Base-by-base conservation (phyloP, 1,140 invertebrate genomes). In the Drosophila murphyi region DNA sequence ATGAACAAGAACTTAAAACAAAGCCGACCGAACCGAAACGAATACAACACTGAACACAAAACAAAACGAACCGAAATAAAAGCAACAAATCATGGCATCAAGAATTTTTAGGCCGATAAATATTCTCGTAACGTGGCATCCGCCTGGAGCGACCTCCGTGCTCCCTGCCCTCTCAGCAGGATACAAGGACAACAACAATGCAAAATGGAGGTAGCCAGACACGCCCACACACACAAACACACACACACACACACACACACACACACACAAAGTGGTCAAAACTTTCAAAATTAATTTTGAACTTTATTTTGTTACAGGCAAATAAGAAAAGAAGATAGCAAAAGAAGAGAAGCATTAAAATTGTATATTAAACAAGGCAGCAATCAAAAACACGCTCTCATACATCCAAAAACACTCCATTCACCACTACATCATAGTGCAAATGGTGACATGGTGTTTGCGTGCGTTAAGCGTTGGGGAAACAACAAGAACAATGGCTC, bases 271-370 rank as follows among this genome's bases (percentile, higher is more conserved):
- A 83, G 72, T 78, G 76, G 80, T 88, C 73, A 72, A 51, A 87
- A 88, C 83, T 88, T 87, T 82, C 72, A 88, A 87, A 87, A 87
- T 88, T 88, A 88, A 88, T 88, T 87, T 88, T 70, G 60, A 87
- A 88, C 83, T 87, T 87, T 77, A 70, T 55, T 80, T 79, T 82
- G 76, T 64, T 71, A 62, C 45, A 73, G 35, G 48, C 47, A 51
- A 62, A 71, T 54, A 67, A 56, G 5, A 34, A 71, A 77, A 77
- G 60, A 61, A 71, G 52, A 64, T 7, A 59, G 52, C 43, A 67
- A 31, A 34, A 59, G 57, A 65, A 68, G 68, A 64, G 76, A 76
- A 67, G 47, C 6, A 31, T 48, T 41, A 69, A 63, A 59, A 68
- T 77, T 76, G 69, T 89, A 65, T 80, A 80, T 89, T 85, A 76